Conservation (phyloP, 2,888 invertebrate species). For the Melanchra persicariae region DNA sequence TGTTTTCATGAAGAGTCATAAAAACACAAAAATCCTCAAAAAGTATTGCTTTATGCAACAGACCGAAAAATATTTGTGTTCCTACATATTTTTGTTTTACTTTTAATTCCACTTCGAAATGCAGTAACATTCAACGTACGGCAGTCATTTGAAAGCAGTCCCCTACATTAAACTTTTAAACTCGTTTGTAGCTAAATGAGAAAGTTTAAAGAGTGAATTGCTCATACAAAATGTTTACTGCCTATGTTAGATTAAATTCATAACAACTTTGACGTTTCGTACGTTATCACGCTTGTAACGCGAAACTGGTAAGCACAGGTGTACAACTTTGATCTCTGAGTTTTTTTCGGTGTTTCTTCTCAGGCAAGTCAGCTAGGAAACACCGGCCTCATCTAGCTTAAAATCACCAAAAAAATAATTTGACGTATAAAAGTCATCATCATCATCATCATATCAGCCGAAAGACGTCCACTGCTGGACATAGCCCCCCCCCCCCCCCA, state of each 20-base stretch:
- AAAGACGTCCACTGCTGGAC: no score
- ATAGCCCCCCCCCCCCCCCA: no score
- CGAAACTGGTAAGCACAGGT: not conserved
- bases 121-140: conserved; percentile 37
- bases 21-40: not conserved
- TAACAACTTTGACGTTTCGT: conserved; percentile 26
- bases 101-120: conserved; percentile 30
- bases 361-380: no score
- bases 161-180: conserved; percentile 46
- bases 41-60: not conserved
- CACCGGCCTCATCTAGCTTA: no score
- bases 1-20: no score
- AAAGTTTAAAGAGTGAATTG: conserved; percentile 55
- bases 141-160: conserved; percentile 34
- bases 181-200: conserved; percentile 42
- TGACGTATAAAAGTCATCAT: no score
- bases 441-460: no score
- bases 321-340: no score
- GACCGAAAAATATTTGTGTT: not conserved
- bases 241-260: conserved; percentile 43
- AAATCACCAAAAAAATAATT: no score
- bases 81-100: not conserved
- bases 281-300: not conserved
- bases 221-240: conserved; percentile 46
- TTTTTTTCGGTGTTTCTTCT: no score